A percentile compares a stretch with the other conserved stretches of the same genome.
Conservation (phyloP, 2,113 vertebrate genomes). For the Amblyornis subalaris region DNA sequence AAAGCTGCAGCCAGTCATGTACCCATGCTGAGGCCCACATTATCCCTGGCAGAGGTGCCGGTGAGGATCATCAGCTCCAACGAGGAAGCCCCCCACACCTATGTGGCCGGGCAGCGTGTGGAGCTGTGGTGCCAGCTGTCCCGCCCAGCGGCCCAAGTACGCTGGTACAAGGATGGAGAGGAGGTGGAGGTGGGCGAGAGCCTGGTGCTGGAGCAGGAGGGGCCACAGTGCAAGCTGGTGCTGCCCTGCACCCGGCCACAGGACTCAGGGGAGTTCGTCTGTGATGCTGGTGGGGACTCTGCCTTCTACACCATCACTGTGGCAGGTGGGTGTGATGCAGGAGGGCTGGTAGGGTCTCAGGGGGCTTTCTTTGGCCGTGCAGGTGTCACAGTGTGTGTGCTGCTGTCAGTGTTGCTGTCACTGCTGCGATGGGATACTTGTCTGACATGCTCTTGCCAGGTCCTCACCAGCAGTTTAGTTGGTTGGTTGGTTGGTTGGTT, state of each 20-base stretch:
- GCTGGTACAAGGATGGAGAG: conserved; percentile 88
- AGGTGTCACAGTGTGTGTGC: fast-evolving
- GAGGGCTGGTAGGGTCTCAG: background rate
- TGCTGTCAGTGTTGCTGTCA: background rate
- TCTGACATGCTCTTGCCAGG: background rate
- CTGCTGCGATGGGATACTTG: background rate
- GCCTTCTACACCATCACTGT: conserved; percentile 87
- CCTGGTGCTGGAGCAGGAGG: conserved; percentile 80
- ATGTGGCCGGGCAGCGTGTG: conserved; percentile 79
- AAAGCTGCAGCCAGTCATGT: background rate
- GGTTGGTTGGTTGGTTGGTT: fast-evolving
- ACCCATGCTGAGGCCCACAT: background rate
- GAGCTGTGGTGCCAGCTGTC: conserved; percentile 89
- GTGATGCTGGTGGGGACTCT: conserved; percentile 83
- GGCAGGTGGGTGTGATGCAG: conserved; percentile 74
- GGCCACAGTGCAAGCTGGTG: conserved; percentile 78
- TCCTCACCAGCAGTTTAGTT: background rate
- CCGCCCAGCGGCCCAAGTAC: conserved; percentile 67
- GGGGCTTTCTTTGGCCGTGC: background rate
- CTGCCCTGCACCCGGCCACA: conserved; percentile 77
- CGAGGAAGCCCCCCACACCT: conserved; percentile 74
- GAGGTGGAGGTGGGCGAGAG: conserved; percentile 78
- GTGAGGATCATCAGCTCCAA: conserved; percentile 82
- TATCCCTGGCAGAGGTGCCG: conserved; percentile 76
- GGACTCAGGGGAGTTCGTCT: conserved; percentile 89